phyloP scores from a whole-genome alignment of 2,113 vertebrate genomes.

The Heterotis niloticus region DNA sequence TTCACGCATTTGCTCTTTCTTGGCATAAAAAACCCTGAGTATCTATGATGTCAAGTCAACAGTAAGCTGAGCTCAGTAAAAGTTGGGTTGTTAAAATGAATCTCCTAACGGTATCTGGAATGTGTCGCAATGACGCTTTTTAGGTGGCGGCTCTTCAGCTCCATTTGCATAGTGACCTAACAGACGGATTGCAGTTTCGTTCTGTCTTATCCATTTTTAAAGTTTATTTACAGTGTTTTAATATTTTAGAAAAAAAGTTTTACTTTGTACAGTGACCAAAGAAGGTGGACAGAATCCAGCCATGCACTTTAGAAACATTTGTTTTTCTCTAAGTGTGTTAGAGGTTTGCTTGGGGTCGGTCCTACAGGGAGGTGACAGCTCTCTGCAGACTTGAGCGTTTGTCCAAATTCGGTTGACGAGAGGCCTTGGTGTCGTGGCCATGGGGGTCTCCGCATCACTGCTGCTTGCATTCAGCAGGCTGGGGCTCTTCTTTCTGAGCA shows the following conservation, averaged over 20 bases:
- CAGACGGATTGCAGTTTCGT: conserved; percentile 4
- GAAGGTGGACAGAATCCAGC: conserved; percentile 49
- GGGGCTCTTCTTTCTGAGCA: conserved; percentile 82
- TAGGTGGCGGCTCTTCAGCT: background rate
- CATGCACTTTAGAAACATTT: conserved; percentile 81
- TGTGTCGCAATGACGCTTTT: conserved; percentile 14
- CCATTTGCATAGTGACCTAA: background rate
- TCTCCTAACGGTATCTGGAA: conserved; percentile 12
- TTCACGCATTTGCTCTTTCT: conserved; percentile 42
- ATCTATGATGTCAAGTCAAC: conserved; percentile 38
- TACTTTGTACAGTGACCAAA: conserved; percentile 61
- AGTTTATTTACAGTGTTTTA: conserved; percentile 18
- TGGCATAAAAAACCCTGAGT: conserved; percentile 74
- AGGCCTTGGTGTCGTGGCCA: conserved; percentile 45
- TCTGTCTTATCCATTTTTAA: conserved; percentile 8
- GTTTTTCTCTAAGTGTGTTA: conserved; percentile 54
- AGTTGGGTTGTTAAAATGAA: conserved; percentile 9
- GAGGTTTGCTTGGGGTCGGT: conserved; percentile 53
- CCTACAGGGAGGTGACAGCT: conserved; percentile 60
- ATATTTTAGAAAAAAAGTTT: conserved; percentile 40
- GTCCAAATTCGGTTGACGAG: conserved; percentile 56
- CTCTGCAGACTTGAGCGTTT: conserved; percentile 66
- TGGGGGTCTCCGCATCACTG: conserved; percentile 76
- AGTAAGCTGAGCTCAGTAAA: conserved; percentile 14
- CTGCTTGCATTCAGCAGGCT: conserved; percentile 97